Evolutionary conservation across 2,797 vertebrate genomes (phyloP), one percentile per base, ranked within the genome.

Genomic region (Hapalemur alaotrensis): DNA sequence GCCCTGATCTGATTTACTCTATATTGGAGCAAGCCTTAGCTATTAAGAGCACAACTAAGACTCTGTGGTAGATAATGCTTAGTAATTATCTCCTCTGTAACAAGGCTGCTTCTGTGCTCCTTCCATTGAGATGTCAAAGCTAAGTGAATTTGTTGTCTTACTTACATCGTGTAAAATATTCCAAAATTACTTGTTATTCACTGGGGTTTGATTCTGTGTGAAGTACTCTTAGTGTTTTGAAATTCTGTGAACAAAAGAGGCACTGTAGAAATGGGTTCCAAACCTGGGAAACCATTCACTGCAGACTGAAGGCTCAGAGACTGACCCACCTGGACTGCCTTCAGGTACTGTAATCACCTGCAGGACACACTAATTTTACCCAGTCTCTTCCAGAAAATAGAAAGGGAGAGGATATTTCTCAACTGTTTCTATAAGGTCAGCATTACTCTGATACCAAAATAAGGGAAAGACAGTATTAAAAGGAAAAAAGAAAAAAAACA

Each of bases 191-290:
- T 92, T 72, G 5, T 80, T 93, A 41, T 72, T 95, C 25, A n/a
- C 57, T 93, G 78, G 15, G 30, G 23, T 20, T 91, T 81, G 48
- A 63, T 92, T 82, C 54, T 93, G 35, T 93, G 88, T 92, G 79
- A 93, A 90, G 35, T 20, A 32, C 35, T 28, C 15, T 7, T 46
- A 87, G 17, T 87, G 17, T 89, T 94, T 91, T 93, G 63, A 93
- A 91, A 84, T 89, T 95, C 85, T 82, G n/a, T 92, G 38, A 90
- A 30, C 30, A 93, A 48, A 92, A 93, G 50, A 82, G 30, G 10
- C 25, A 30, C 48, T 69, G 1, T 86, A 43, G 89, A 90, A 79
- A 32, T 93, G 54, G 7, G 11, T 87, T 89, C 61, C 59, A 70
- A 54, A 73, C 41, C 15, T 32, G 25, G 54, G 17, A 50, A 52